Base-by-base conservation (phyloP, 2,113 vertebrate species). In the Canis aureus region DNA sequence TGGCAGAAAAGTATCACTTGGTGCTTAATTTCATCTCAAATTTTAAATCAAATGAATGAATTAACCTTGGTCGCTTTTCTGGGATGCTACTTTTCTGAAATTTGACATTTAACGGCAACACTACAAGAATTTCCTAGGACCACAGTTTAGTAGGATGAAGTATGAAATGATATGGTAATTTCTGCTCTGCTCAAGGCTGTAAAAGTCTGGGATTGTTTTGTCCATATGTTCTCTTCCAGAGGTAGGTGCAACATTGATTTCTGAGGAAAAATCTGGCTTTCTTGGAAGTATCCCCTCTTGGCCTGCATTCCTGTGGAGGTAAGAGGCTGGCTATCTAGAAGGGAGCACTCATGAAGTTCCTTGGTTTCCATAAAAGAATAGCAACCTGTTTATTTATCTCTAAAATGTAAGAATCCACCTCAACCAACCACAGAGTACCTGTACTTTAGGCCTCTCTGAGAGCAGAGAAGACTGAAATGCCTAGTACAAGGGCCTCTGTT, bases 11-110 rank as follows among this genome's bases (percentile, higher is more conserved):
- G 2, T 66, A 80, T 86, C 55, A 73, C 11, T 69, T 87, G 32
- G 27, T 57, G 60, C 7, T 82, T 87, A 53, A 86, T 59, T 83
- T 91, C 38, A 79, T 55, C 27, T 94, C 25, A 59, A 92, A 66
- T 22, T 82, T 96, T 66, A 87, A 90, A 82, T 74, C 16, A 95
- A 80, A 73, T 86, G 64, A 76, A 78, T 27, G 25, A n/a, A 78
- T 59, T 76, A 59, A 73, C 86, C 35, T 95, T 57, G 53, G 32
- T 89, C 51, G 81, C 7, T 74, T 89, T 29, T 85, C 51, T n/a
- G 8, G 25, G 8, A 97, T 93, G 64, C 69, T 60, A 62, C 32
- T 97, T 94, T 91, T 87, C 57, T 80, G n/a, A 91, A 80, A 88
- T 13, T n/a, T 91, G 64, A 89, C 4, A 17, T 55, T 25, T 94